Conservation (phyloP, 2,113 vertebrate genomes). For the Nannospalax galili region DNA sequence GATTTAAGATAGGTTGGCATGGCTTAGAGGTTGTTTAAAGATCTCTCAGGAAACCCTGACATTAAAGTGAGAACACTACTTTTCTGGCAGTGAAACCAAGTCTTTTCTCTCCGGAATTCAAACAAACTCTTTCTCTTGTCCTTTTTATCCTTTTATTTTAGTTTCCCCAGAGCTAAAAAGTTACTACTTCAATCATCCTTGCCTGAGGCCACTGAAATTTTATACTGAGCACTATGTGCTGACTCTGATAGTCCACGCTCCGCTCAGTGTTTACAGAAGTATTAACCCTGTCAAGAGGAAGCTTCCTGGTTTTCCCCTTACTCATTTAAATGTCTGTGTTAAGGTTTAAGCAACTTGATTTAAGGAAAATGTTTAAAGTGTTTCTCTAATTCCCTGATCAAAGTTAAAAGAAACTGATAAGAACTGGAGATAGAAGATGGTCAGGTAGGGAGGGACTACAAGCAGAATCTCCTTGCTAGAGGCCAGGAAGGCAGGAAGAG, state of each 20-base stretch:
- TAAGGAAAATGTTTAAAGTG: background rate
- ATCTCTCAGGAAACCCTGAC: conserved; percentile 18
- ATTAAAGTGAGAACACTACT: background rate
- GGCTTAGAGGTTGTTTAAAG: conserved; percentile 21
- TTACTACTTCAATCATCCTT: background rate
- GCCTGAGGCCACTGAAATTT: background rate
- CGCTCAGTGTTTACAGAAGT: background rate
- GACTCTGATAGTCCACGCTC: background rate
- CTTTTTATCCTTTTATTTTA: background rate
- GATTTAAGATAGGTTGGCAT: conserved; percentile 12
- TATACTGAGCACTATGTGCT: background rate
- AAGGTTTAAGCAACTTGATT: background rate
- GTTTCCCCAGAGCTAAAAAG: background rate
- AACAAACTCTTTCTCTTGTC: background rate
- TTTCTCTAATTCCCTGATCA: background rate
- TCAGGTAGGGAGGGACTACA: background rate
- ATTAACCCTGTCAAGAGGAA: background rate
- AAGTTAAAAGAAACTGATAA: background rate
- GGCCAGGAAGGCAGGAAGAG: background rate
- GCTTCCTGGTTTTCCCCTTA: background rate
- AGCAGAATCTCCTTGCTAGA: background rate
- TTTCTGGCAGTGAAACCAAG: conserved; percentile 1
- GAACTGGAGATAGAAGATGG: background rate
- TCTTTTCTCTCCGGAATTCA: background rate
- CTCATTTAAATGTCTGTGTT: background rate